phyloP scores from a whole-genome alignment of 1,140 invertebrate genomes.

The Araneus ventricosus region DNA sequence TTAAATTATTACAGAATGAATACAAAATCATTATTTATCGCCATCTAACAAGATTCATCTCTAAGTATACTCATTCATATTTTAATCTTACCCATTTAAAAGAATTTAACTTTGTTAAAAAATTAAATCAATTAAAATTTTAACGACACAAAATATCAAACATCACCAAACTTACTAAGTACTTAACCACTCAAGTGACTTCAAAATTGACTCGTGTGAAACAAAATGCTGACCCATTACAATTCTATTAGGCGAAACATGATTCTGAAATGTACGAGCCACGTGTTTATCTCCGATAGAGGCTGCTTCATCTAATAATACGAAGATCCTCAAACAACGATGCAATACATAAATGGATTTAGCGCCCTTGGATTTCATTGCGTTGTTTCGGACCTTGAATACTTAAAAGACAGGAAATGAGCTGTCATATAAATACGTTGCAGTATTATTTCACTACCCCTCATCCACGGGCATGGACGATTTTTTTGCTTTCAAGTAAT shows the following conservation, averaged over 20 bases:
- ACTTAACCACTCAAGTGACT: no score
- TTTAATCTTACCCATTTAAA: no score
- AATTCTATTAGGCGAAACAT: background rate
- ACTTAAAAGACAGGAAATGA: background rate
- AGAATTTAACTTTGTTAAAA: no score
- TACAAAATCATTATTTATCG: no score
- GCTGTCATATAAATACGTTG: background rate
- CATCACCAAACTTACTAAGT: no score
- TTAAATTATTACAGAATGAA: no score
- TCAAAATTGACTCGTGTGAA: no score
- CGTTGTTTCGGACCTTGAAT: constrained; percentile 3
- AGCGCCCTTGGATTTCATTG: constrained; percentile 19
- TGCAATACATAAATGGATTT: constrained; percentile 1
- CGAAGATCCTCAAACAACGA: background rate
- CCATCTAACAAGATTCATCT: no score
- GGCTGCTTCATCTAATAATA: constrained; percentile 3
- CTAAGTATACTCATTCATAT: no score
- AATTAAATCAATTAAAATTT: no score
- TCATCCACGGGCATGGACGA: background rate
- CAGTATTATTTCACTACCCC: background rate
- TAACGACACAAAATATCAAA: no score
- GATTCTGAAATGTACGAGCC: background rate
- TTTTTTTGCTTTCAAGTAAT: background rate
- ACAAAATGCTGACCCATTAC: no score
- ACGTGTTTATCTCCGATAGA: background rate